A percentile compares a stretch with the other conserved stretches of the same genome.
Evolutionary conservation across 2,888 invertebrate genomes (phyloP).

Genomic region (Dynastes grantii): DNA sequence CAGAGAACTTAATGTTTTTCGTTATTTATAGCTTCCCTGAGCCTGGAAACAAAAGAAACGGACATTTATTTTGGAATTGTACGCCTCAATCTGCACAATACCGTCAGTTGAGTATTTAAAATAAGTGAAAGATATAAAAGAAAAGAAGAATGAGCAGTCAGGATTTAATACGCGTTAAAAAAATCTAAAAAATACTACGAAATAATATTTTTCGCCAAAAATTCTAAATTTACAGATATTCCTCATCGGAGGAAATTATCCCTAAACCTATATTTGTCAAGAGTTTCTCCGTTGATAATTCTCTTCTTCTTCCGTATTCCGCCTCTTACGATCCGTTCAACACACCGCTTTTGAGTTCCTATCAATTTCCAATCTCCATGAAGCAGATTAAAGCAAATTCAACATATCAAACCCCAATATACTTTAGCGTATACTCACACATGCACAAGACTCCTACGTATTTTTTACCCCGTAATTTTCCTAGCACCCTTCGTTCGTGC

Average conservation of each 20-base stretch:
- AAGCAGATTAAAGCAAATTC: slow-evolving; percentile 18
- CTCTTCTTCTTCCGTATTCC: not conserved
- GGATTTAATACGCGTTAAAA: too few species aligned
- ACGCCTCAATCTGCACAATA: too few species aligned
- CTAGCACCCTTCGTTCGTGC: slow-evolving; percentile 14
- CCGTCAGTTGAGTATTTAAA: too few species aligned
- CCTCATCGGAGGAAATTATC: too few species aligned
- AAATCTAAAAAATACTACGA: too few species aligned
- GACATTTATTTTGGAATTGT: too few species aligned
- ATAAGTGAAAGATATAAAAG: too few species aligned
- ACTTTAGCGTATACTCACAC: slow-evolving; percentile 20
- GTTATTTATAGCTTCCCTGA: too few species aligned
- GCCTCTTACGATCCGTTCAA: not conserved
- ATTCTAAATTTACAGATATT: not conserved
- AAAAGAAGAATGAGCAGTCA: too few species aligned
- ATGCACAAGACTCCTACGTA: not conserved
- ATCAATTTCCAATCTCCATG: slow-evolving; percentile 21
- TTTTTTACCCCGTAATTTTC: not conserved
- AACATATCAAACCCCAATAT: slow-evolving; percentile 7
- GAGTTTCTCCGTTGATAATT: not conserved
- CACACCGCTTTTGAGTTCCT: not conserved
- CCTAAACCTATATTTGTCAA: too few species aligned
- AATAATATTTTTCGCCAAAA: not conserved
- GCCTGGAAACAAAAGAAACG: too few species aligned
- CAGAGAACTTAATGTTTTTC: too few species aligned